A percentile compares a stretch with the other conserved stretches of the same genome.
Conservation (phyloP, 2,797 vertebrate species). For the Nyctibius grandis region DNA sequence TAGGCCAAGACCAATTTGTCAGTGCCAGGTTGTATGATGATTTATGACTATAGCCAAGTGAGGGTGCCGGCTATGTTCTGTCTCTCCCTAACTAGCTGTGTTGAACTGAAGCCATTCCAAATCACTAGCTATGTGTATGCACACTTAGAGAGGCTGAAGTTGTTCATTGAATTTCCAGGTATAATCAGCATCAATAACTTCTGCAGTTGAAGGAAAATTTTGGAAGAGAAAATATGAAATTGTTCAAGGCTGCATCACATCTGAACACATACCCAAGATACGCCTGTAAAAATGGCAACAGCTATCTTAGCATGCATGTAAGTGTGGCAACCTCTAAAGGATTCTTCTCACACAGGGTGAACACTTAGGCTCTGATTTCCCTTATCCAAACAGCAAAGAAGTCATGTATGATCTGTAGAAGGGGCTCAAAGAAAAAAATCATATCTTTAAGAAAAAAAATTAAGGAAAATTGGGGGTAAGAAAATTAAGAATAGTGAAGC, state of each 20-base stretch:
- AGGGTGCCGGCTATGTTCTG: neutral
- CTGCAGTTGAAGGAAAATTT: neutral
- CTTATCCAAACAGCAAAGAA: neutral
- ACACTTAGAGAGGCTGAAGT: conserved; percentile 20
- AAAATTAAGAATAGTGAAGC: neutral
- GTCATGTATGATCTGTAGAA: neutral
- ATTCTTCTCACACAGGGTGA: neutral
- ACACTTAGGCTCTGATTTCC: neutral
- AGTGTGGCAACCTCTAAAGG: neutral
- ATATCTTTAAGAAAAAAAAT: neutral
- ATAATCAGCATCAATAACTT: neutral
- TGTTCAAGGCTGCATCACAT: neutral
- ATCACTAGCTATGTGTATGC: neutral
- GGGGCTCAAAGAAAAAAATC: neutral
- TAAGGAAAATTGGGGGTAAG: neutral
- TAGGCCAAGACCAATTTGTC: conserved; percentile 72
- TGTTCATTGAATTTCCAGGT: conserved; percentile 12
- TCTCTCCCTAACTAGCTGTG: conserved; percentile 42
- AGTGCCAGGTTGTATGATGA: conserved; percentile 70
- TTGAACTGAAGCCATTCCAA: conserved; percentile 59
- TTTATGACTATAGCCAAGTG: conserved; percentile 61
- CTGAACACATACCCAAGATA: neutral
- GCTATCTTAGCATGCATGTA: neutral
- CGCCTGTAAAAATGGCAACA: neutral
- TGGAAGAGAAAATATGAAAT: conserved; percentile 1